Base-by-base conservation (phyloP, 2,888 invertebrate genomes). In the Drymonia ruficornis region DNA sequence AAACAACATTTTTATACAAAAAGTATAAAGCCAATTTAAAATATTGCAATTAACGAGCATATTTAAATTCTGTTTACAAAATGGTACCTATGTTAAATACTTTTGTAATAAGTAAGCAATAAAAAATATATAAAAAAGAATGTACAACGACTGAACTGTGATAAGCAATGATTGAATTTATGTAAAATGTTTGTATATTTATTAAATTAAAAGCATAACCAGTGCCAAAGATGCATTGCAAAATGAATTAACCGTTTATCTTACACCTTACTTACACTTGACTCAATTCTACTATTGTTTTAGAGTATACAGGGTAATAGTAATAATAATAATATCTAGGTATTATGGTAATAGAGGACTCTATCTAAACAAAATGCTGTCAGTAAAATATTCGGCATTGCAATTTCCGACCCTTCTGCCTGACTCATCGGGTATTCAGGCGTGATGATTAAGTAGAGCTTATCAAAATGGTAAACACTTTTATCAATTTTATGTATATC, bases 141-240 rank as follows among this genome's bases (percentile, higher is more conserved):
- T 71, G 67, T 76, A 80, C 72, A 80, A 79, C 63, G 81, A 83
- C 83, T 86, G 93, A 94, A 85, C 94, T 94, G 77, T 94, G 94
- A 80, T 93, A 94, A 71, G 80, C 44, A 68, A 66, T 78, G 80
- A 83, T 82, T 76, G 77, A 79, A 69, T 67, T 76, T 77, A 80
- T 72, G 72, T 74, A 74, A 80, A 80, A 70, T 76, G 75, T 80
- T 80, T 81, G 74, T 80, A 67, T 84, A 83, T 84, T 80, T 83
- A 82, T 83, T 74, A 69, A 63, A 87, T 85, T 88, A 87, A 89
- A 89, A 76, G 90, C 89, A 90, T 80, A 84, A 76, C 80, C 87
- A 91, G 83, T 91, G 91, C 90, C 86, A 89, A 89, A 89, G 90
- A 89, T 75, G 91, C 91, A 90, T 90, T 91, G 89, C 78, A 83